Evolutionary conservation across 2,888 invertebrate species (phyloP).

Genomic region (Morpho achilles): DNA sequence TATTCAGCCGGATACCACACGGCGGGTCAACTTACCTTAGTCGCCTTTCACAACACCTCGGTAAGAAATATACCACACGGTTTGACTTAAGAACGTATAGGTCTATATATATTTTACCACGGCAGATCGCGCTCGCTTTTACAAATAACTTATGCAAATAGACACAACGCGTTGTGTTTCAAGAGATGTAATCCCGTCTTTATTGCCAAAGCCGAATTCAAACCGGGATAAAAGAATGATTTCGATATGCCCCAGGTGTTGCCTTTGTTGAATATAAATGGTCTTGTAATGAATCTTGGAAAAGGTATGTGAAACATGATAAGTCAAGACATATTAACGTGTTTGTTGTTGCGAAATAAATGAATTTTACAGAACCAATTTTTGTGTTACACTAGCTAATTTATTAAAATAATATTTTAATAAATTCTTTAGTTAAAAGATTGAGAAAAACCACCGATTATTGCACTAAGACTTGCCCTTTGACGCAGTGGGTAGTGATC

Average conservation of each 20-base stretch:
- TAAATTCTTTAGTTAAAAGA: too few relatives aligned
- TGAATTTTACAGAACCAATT: too few relatives aligned
- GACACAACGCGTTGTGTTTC: constrained; percentile 42
- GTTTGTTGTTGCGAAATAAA: neutral
- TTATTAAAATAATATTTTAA: too few relatives aligned
- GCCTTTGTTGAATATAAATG: constrained; percentile 20
- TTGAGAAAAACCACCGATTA: too few relatives aligned
- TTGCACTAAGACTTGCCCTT: too few relatives aligned
- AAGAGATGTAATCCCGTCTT: constrained; percentile 39
- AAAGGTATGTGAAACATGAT: constrained; percentile 1
- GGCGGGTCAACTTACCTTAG: too few relatives aligned
- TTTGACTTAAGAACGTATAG: too few relatives aligned
- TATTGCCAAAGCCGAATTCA: constrained; percentile 31
- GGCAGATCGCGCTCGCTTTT: neutral
- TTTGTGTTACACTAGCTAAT: too few relatives aligned
- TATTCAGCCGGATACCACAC: too few relatives aligned
- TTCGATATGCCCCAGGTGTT: constrained; percentile 24
- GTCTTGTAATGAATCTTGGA: constrained; percentile 15
- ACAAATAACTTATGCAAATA: constrained; percentile 47
- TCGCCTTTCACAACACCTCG: too few relatives aligned
- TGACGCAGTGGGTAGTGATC: too few relatives aligned
- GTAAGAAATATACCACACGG: too few relatives aligned
- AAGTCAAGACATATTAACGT: neutral
- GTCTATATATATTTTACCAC: neutral
- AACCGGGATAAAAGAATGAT: constrained; percentile 23